phyloP scores from a whole-genome alignment of 1,140 invertebrate genomes.

The silkworm (Bombyx mori) region ASM3026992v2 NC_085108.1:8311001-8311500 shows the following conservation, averaged over 20 bases:
- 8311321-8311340: not conserved
- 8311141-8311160: too few relatives aligned
- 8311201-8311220: too few relatives aligned
- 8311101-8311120: too few relatives aligned
- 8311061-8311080: too few relatives aligned
- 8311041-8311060: too few relatives aligned
- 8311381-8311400: not conserved
- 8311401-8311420: not conserved
- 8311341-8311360: not conserved
- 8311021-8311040: too few relatives aligned
- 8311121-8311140: too few relatives aligned
- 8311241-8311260: conserved; percentile 2
- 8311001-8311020: too few relatives aligned
- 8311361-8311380: not conserved
- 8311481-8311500: not conserved
- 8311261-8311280: conserved; percentile 1
- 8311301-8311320: not conserved
- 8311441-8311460: not conserved
- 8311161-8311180: not conserved
- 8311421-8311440: conserved; percentile 1
- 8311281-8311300: not conserved
- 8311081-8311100: too few relatives aligned
- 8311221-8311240: too few relatives aligned
- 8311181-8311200: too few relatives aligned
- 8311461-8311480: not conserved